phyloP scores from a whole-genome alignment of 2,113 vertebrate genomes.

The Willisornis vidua region DNA sequence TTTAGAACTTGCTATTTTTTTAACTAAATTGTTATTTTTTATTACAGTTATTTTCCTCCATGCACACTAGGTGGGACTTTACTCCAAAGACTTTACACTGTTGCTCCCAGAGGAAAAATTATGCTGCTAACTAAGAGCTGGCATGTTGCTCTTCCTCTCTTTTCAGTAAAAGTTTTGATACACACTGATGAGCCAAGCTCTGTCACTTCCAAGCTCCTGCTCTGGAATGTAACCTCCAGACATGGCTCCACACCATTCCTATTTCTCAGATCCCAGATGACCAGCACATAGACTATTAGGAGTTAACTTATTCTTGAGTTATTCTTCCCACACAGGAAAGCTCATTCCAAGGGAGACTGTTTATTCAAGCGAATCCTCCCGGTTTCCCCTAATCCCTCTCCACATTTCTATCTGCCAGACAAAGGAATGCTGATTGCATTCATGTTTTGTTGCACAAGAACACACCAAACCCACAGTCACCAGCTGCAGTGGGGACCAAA shows the following conservation, averaged over 20 bases:
- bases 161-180: background rate
- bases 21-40: background rate
- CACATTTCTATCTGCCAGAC: background rate
- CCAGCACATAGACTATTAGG: background rate
- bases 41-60: background rate
- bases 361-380: background rate
- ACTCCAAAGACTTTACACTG: background rate
- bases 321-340: background rate
- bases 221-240: background rate
- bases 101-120: background rate
- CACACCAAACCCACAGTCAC: background rate
- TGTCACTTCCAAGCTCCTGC: background rate
- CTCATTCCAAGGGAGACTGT: background rate
- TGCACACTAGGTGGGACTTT: background rate
- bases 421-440: background rate
- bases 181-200: background rate
- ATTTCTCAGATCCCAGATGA: background rate
- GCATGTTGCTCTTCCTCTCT: background rate
- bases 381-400: background rate
- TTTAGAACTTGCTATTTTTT: background rate
- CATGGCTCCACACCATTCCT: background rate
- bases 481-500: background rate
- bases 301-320: background rate
- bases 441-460: background rate
- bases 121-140: background rate